Percentiles rank a stretch among this genome's conserved stretches.
These are phyloP conservation scores for Calameuta idolon DNA, from an alignment of 2,888 invertebrate genomes.

Conservation along the genomic window DNA sequence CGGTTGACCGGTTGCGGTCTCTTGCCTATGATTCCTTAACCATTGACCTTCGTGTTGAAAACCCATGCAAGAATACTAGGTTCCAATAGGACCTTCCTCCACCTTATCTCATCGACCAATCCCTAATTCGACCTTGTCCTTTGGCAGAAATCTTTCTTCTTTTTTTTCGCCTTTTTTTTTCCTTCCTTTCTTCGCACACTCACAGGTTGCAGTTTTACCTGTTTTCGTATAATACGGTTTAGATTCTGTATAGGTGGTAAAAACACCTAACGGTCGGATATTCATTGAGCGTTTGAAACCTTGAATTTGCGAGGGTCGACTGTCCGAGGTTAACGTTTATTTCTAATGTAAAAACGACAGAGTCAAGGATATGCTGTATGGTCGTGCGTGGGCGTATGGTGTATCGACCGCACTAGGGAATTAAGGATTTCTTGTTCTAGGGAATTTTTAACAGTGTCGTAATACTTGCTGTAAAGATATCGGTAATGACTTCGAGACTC, in stretches of 20 bases:
- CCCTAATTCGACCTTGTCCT: slow-evolving; percentile 16
- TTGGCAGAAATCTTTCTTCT: slow-evolving; percentile 11
- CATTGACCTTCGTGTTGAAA: slow-evolving; percentile 50
- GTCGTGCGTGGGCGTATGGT: neutral
- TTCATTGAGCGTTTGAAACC: slow-evolving; percentile 12
- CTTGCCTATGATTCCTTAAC: slow-evolving; percentile 44
- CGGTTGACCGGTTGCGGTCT: slow-evolving; percentile 65
- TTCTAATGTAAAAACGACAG: neutral
- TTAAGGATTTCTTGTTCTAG: neutral
- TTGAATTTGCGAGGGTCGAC: slow-evolving; percentile 7
- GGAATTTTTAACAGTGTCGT: neutral
- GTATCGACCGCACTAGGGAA: neutral
- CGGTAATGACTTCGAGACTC: neutral
- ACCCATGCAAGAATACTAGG: neutral
- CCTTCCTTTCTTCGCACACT: slow-evolving; percentile 11
- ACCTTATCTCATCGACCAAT: slow-evolving; percentile 9
- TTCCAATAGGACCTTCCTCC: slow-evolving; percentile 9
- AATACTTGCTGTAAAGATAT: neutral
- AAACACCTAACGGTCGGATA: slow-evolving; percentile 18
- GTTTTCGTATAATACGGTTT: slow-evolving; percentile 27
- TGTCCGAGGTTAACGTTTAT: neutral
- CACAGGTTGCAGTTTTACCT: slow-evolving; percentile 27
- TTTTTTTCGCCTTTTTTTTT: slow-evolving; percentile 16
- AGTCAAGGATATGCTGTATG: neutral
- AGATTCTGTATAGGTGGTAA: slow-evolving; percentile 15